Percentiles rank a stretch among this genome's conserved stretches.
Conservation (phyloP, 2,113 vertebrate genomes). For the Cololabis saira region DNA sequence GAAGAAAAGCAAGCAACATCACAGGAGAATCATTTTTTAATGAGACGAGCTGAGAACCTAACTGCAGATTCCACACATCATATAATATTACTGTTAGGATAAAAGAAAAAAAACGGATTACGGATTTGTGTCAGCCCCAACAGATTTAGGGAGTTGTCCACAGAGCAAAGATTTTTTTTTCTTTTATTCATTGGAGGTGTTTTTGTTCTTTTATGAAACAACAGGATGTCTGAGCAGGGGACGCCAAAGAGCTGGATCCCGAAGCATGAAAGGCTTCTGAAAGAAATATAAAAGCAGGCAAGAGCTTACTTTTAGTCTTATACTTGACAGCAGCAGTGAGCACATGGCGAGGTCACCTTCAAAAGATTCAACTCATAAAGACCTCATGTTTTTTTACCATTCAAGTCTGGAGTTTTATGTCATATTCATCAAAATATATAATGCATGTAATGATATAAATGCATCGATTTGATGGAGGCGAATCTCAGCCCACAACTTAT, state of each 20-base stretch:
- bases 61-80: slow-evolving; percentile 7
- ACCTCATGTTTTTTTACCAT: too few species aligned
- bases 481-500: too few species aligned
- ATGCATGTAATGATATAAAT: too few species aligned
- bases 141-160: not conserved
- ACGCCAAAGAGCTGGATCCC: not conserved
- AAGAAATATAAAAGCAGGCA: slow-evolving; percentile 2
- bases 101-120: slow-evolving; percentile 19
- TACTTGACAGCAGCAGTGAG: not conserved
- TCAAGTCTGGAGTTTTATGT: too few species aligned
- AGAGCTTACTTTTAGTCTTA: not conserved
- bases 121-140: slow-evolving; percentile 17
- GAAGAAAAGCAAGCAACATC: slow-evolving; percentile 2
- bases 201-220: slow-evolving; percentile 20
- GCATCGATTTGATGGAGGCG: too few species aligned
- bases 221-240: slow-evolving; percentile 5
- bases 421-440: too few species aligned
- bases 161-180: slow-evolving; percentile 24
- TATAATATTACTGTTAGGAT: slow-evolving; percentile 3
- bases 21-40: slow-evolving; percentile 23
- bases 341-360: not conserved
- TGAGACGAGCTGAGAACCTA: slow-evolving; percentile 18
- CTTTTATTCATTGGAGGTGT: slow-evolving; percentile 30
- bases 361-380: not conserved
- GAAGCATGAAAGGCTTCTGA: slow-evolving; percentile 7